Percentiles rank a stretch among this genome's conserved stretches.
These are phyloP conservation scores for Stegana nigrithorax DNA, from an alignment of 2,888 invertebrate genomes.

Conservation along the genomic window DNA sequence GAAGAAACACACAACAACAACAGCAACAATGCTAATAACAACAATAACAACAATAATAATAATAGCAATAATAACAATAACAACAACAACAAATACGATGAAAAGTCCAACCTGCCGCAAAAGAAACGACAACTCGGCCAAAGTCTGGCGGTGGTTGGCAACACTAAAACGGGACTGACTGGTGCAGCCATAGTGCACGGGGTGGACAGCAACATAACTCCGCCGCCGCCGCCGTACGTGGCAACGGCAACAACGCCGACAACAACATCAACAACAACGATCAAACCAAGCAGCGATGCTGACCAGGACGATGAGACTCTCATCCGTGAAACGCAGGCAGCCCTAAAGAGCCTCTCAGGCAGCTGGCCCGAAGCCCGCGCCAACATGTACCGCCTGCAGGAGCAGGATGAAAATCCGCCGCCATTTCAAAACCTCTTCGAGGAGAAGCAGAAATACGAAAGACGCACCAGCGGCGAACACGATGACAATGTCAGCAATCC, in stretches of 20 bases:
- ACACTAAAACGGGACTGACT: constrained; percentile 9
- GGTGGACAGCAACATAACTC: neutral
- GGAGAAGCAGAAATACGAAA: constrained; percentile 75
- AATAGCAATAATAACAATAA: constrained; percentile 39
- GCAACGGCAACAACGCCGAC: constrained; percentile 28
- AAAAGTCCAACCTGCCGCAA: constrained; percentile 60
- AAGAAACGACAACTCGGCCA: constrained; percentile 61
- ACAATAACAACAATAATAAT: constrained; percentile 35
- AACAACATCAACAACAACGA: constrained; percentile 24
- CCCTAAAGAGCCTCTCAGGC: constrained; percentile 86
- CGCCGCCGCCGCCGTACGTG: constrained; percentile 28
- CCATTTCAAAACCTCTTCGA: constrained; percentile 87
- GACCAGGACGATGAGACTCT: constrained; percentile 83
- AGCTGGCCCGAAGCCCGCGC: constrained; percentile 82
- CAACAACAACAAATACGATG: constrained; percentile 38
- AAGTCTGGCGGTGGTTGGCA: constrained; percentile 24
- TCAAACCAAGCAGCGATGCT: constrained; percentile 39
- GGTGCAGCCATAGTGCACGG: constrained; percentile 26
- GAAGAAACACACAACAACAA: constrained; percentile 55
- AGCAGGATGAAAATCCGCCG: constrained; percentile 82
- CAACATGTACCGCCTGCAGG: constrained; percentile 74
- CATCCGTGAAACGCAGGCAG: constrained; percentile 89
- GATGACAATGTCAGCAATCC: constrained; percentile 29
- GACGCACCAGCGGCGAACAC: neutral
- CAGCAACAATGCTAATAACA: constrained; percentile 47